These are phyloP conservation scores for Adrianichthys oophorus DNA, from an alignment of 2,797 vertebrate genomes.

Conservation along the genomic window DNA sequence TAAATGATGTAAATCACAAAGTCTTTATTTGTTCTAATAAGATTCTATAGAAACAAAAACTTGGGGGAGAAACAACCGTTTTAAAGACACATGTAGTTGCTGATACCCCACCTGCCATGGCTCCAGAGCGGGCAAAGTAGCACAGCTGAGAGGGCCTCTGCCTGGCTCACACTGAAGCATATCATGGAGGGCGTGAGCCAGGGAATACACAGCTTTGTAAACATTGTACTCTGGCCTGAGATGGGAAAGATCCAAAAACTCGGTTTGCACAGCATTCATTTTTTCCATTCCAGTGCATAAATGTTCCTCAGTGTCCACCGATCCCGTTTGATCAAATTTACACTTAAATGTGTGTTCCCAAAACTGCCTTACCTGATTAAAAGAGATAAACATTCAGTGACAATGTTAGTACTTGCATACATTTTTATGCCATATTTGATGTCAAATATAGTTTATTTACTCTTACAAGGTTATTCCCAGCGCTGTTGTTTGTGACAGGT, in stretches of 20 bases:
- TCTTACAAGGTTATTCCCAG: slow-evolving; percentile 46
- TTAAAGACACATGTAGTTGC: neutral
- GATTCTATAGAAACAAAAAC: neutral
- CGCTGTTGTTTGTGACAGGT: slow-evolving; percentile 30
- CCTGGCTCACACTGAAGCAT: slow-evolving; percentile 61
- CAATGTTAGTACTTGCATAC: neutral
- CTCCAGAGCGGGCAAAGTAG: slow-evolving; percentile 51
- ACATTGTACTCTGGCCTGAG: slow-evolving; percentile 61
- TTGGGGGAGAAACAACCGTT: neutral
- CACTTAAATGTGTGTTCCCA: slow-evolving; percentile 68
- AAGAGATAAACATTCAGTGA: neutral
- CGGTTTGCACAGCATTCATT: slow-evolving; percentile 28
- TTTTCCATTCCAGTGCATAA: slow-evolving; percentile 61
- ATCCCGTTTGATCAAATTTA: slow-evolving; percentile 35
- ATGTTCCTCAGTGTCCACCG: slow-evolving; percentile 19
- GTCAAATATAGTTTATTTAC: neutral
- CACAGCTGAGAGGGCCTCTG: slow-evolving; percentile 69
- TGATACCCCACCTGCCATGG: slow-evolving; percentile 71
- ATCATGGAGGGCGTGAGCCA: slow-evolving; percentile 68
- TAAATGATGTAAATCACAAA: too few species aligned
- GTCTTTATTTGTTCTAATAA: neutral
- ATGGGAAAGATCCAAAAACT: slow-evolving; percentile 62
- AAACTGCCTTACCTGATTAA: slow-evolving; percentile 49
- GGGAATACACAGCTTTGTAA: slow-evolving; percentile 73
- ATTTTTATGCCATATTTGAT: too few species aligned